These are phyloP conservation scores for Chaetodon trifascialis DNA, from an alignment of 2,113 vertebrate genomes.

Conservation along the genomic window DNA sequence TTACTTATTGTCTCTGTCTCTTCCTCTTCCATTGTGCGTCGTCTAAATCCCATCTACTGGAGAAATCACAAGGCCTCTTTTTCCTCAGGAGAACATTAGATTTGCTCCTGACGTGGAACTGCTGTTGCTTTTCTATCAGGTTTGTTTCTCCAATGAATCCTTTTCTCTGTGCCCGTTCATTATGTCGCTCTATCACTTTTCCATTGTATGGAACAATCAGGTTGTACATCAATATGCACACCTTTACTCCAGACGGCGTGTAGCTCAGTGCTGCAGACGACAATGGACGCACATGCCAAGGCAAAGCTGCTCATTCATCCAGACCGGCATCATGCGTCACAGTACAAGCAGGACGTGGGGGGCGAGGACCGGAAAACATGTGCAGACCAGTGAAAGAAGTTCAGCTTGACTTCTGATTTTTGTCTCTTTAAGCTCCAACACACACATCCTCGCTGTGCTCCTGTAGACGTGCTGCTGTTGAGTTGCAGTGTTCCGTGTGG, in stretches of 20 bases:
- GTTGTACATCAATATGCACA: slow-evolving; percentile 31
- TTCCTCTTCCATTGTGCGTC: not conserved
- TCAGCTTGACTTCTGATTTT: slow-evolving; percentile 33
- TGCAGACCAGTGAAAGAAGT: slow-evolving; percentile 13
- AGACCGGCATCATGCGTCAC: not conserved
- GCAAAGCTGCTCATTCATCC: slow-evolving; percentile 19
- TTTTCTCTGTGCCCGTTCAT: slow-evolving; percentile 10
- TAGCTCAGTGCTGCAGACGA: not conserved
- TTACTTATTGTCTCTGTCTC: not conserved
- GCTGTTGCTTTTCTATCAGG: slow-evolving; percentile 21
- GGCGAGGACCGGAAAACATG: not conserved
- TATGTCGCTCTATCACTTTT: slow-evolving; percentile 7
- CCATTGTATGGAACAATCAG: slow-evolving; percentile 6
- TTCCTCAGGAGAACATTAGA: slow-evolving; percentile 21
- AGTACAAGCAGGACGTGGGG: not conserved
- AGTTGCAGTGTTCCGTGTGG: slow-evolving; percentile 37
- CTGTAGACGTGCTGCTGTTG: slow-evolving; percentile 17
- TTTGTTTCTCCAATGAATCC: slow-evolving; percentile 20
- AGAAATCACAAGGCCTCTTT: not conserved
- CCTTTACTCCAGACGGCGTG: slow-evolving; percentile 2
- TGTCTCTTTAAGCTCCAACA: slow-evolving; percentile 15
- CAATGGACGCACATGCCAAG: not conserved
- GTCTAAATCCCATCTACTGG: slow-evolving; percentile 3
- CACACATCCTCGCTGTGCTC: not conserved
- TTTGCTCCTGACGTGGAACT: slow-evolving; percentile 28